Percentiles rank a stretch among this genome's conserved stretches.
These are phyloP conservation scores for Orchesella cincta DNA, from an alignment of 1,140 invertebrate genomes.

Conservation along the genomic window DNA sequence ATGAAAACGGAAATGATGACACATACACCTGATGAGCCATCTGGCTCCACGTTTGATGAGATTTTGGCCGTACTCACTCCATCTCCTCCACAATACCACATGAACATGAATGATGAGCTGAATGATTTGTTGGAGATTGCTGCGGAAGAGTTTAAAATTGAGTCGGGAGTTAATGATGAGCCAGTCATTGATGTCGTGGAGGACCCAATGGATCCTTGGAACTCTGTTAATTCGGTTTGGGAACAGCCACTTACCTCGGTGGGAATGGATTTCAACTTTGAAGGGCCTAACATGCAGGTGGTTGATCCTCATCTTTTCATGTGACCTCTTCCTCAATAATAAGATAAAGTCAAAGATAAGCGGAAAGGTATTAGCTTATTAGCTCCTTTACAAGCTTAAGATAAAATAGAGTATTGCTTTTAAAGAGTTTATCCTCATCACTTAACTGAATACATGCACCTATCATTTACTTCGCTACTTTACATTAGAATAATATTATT, in stretches of 20 bases:
- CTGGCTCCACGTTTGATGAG: background rate
- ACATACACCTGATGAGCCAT: background rate
- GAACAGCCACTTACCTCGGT: constrained; percentile 42
- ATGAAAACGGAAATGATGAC: no score
- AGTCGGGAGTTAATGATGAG: constrained; percentile 20
- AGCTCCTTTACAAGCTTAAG: no score
- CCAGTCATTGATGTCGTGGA: constrained; percentile 29
- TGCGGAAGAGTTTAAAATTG: constrained; percentile 21
- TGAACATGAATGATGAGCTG: constrained; percentile 24
- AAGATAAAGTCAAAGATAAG: background rate
- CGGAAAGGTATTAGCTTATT: no score
- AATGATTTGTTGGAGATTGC: constrained; percentile 19
- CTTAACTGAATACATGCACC: no score
- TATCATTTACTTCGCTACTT: no score
- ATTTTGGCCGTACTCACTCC: constrained; percentile 2
- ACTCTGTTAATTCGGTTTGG: constrained; percentile 41
- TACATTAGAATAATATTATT: background rate
- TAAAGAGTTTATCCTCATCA: no score
- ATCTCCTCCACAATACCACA: background rate
- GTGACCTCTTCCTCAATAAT: constrained; percentile 11
- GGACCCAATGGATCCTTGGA: constrained; percentile 49
- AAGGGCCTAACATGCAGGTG: background rate
- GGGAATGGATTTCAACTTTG: constrained; percentile 48
- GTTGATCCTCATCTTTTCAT: constrained; percentile 7
- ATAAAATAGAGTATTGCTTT: no score